A percentile compares a stretch with the other conserved stretches of the same genome.
phyloP scores from a whole-genome alignment of 1,140 invertebrate genomes.

The Mizuhopecten yessoensis region DNA sequence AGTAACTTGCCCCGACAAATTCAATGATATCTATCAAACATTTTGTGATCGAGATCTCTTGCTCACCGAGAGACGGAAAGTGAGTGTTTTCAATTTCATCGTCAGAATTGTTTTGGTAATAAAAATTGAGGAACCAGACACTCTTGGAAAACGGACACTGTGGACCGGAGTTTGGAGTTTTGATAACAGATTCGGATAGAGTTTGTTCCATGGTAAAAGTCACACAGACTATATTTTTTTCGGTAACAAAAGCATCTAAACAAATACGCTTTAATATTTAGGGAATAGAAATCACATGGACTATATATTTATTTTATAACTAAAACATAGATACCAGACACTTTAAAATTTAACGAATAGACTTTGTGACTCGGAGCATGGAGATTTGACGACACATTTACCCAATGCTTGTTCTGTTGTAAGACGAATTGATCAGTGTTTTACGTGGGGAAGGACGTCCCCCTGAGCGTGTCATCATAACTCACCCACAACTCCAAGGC shows the following conservation, averaged over 20 bases:
- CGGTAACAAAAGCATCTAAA: neutral
- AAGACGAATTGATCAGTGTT: slow-evolving; percentile 24
- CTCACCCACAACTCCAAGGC: neutral
- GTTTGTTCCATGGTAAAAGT: neutral
- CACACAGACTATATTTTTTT: no score
- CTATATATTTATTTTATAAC: no score
- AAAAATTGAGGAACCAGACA: no score
- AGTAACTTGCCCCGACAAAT: neutral
- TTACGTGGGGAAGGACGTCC: neutral
- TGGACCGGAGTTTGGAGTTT: neutral
- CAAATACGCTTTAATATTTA: no score
- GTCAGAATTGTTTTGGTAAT: neutral
- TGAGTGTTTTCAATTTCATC: neutral
- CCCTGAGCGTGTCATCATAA: slow-evolving; percentile 25
- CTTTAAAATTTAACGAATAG: neutral
- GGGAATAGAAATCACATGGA: no score
- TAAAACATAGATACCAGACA: slow-evolving; percentile 3
- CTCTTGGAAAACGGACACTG: no score
- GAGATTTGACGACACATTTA: neutral
- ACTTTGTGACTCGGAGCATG: neutral
- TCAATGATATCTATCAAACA: neutral
- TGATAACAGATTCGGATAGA: neutral
- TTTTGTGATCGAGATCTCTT: neutral
- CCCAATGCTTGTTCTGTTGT: neutral
- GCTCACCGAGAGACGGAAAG: neutral